phyloP scores from a whole-genome alignment of 2,797 vertebrate genomes.

The Catharus ustulatus region DNA sequence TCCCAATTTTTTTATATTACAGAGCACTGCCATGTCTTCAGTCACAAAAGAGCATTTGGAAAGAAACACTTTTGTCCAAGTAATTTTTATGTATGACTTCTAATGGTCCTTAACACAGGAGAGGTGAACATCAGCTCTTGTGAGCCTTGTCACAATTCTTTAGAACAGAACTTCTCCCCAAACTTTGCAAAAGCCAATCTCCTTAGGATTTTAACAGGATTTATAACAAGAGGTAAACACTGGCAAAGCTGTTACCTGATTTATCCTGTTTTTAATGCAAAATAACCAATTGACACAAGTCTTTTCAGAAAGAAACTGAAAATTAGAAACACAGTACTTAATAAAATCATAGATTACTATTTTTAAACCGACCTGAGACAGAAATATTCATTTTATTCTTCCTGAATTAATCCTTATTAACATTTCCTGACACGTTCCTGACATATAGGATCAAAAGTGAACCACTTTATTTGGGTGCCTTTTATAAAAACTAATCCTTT shows the following conservation, averaged over 20 bases:
- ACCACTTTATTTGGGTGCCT: neutral
- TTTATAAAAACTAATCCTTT: neutral
- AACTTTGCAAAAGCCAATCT: neutral
- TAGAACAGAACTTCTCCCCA: neutral
- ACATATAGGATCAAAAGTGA: neutral
- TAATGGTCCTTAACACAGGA: neutral
- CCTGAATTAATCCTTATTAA: neutral
- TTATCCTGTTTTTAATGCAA: neutral
- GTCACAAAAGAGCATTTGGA: neutral
- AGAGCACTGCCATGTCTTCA: neutral
- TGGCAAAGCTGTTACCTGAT: neutral
- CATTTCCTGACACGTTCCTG: neutral
- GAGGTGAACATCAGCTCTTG: neutral
- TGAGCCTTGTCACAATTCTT: neutral
- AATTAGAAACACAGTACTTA: neutral
- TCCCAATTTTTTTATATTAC: neutral
- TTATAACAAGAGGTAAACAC: neutral
- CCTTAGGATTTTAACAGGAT: neutral
- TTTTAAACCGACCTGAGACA: neutral
- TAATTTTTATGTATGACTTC: neutral
- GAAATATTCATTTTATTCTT: neutral
- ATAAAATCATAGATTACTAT: neutral
- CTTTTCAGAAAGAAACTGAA: neutral
- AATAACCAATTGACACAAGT: neutral
- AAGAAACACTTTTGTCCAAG: neutral